These are phyloP conservation scores for Galaxea fascicularis DNA, from an alignment of 92 coral and sea anemone species.

Conservation along the genomic window DNA sequence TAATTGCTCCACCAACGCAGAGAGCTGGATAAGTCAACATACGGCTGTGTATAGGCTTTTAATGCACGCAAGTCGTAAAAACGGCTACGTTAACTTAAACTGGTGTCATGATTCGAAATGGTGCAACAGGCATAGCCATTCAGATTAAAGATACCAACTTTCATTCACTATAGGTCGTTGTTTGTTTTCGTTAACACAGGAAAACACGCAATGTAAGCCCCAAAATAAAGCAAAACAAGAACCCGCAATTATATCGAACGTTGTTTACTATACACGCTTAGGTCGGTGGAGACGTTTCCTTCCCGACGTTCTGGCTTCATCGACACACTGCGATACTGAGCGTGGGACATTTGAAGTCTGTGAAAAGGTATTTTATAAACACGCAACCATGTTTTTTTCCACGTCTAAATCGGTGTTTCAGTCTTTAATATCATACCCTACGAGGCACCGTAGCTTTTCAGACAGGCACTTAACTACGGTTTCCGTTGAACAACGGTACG, in stretches of 20 bases:
- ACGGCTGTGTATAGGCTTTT: too few relatives aligned
- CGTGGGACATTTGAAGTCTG: not conserved
- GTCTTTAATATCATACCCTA: not conserved
- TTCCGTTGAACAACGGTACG: not conserved
- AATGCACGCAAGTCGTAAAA: too few relatives aligned
- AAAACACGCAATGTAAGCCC: not conserved
- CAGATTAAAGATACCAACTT: too few relatives aligned
- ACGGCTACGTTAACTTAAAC: too few relatives aligned
- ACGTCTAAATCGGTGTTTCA: not conserved
- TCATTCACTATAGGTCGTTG: not conserved
- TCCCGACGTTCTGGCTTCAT: not conserved
- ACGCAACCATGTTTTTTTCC: slow-evolving; percentile 1
- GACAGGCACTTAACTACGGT: not conserved
- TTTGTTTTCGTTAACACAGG: not conserved
- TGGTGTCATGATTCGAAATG: too few relatives aligned
- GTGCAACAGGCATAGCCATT: too few relatives aligned
- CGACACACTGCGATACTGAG: not conserved
- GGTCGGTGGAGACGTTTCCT: not conserved
- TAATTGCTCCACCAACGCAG: too few relatives aligned
- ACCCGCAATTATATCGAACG: not conserved
- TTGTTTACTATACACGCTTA: not conserved
- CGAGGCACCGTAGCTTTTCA: not conserved
- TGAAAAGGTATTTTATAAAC: not conserved
- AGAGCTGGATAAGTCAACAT: too few relatives aligned
- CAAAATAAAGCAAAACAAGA: not conserved